A percentile compares a stretch with the other conserved stretches of the same genome.
phyloP scores from a whole-genome alignment of 2,797 vertebrate genomes.

The Takifugu ocellatus region DNA sequence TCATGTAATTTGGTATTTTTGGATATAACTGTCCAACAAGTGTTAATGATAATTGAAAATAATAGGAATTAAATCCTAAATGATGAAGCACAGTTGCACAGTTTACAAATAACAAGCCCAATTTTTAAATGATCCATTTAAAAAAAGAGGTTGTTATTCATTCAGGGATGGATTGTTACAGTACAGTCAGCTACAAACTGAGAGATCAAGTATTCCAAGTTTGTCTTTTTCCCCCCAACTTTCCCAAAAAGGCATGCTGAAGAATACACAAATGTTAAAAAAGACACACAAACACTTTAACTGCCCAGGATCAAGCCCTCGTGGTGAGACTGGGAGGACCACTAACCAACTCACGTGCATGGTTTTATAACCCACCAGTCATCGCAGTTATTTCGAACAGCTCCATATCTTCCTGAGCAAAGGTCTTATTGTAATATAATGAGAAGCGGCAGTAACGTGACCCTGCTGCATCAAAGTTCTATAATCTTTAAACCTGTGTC shows the following conservation, averaged over 20 bases:
- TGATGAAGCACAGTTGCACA: neutral
- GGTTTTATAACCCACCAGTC: neutral
- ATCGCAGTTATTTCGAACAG: constrained; percentile 27
- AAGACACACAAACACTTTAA: neutral
- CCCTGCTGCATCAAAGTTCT: constrained; percentile 14
- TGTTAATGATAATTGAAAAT: no score
- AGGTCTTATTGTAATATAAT: constrained; percentile 48
- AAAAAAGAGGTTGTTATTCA: neutral
- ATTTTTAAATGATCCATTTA: neutral
- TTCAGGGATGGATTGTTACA: neutral
- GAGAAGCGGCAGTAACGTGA: constrained; percentile 41
- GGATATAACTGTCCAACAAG: no score
- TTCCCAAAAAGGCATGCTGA: no score
- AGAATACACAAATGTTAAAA: no score
- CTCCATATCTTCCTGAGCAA: constrained; percentile 62
- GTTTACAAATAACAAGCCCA: neutral
- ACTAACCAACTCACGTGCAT: neutral
- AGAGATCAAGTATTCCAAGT: neutral
- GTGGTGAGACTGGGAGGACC: neutral
- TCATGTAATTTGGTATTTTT: no score
- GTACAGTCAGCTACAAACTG: neutral
- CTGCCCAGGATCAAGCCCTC: neutral
- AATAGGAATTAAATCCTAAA: no score
- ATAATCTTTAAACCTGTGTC: constrained; percentile 27
- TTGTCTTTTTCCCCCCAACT: no score